A percentile compares a stretch with the other conserved stretches of the same genome.
These are phyloP conservation scores for Macaria liturata DNA, from an alignment of 2,888 invertebrate species.

Conservation along the genomic window DNA sequence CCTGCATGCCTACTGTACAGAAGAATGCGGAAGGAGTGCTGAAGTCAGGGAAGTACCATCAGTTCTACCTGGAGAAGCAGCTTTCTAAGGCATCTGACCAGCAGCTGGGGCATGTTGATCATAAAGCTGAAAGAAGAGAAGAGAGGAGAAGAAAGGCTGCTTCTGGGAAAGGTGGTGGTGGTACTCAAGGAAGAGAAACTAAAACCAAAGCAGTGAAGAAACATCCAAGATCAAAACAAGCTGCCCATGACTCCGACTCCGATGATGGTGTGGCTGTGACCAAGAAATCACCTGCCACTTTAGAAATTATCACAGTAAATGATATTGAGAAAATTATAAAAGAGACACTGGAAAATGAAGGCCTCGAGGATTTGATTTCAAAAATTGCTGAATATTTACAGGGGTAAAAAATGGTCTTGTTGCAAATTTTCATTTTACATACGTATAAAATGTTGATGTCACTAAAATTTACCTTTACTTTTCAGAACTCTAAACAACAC, in stretches of 20 bases:
- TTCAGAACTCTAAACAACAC: constrained; percentile 86
- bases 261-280: constrained; percentile 80
- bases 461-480: constrained; percentile 24
- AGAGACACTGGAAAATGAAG: constrained; percentile 86
- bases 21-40: constrained; percentile 87
- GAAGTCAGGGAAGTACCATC: constrained; percentile 89
- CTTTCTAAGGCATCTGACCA: constrained; percentile 72
- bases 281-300: constrained; percentile 64
- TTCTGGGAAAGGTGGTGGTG: constrained; percentile 95
- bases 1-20: constrained; percentile 86
- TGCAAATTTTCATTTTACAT: too few relatives aligned
- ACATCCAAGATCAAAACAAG: constrained; percentile 83
- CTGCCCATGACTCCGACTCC: constrained; percentile 86
- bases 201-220: constrained; percentile 97
- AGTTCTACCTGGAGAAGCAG: constrained; percentile 87
- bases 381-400: constrained; percentile 88
- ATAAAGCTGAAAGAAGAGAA: constrained; percentile 90
- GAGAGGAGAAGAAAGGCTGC: constrained; percentile 94
- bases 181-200: constrained; percentile 96
- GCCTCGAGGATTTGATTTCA: constrained; percentile 87
- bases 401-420: constrained; percentile 68
- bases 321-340: constrained; percentile 87
- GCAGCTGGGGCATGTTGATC: constrained; percentile 67
- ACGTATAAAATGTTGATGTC: too few relatives aligned
- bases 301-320: constrained; percentile 86